Evolutionary conservation across 2,797 vertebrate genomes (phyloP).

Genomic region (Gymnoscopelus microlampas): DNA sequence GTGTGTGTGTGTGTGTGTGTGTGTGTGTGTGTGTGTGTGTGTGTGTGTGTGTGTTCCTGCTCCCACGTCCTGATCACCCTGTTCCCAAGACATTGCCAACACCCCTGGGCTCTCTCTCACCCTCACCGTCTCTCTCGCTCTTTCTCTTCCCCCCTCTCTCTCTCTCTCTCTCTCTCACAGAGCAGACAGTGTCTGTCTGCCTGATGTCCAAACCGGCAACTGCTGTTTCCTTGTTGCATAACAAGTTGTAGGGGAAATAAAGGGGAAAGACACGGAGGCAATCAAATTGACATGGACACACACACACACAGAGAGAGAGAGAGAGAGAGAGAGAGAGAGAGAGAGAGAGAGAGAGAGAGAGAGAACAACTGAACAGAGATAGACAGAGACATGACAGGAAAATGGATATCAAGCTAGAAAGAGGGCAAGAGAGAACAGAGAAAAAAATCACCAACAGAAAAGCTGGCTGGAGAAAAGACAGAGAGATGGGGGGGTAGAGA

Average conservation of each 20-base stretch:
- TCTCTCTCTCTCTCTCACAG: background rate
- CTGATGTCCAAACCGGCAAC: background rate
- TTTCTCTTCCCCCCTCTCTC: too few relatives aligned
- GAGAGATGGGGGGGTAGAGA: too few relatives aligned
- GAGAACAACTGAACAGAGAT: background rate
- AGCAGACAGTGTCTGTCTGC: background rate
- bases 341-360: background rate
- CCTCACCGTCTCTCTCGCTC: too few relatives aligned
- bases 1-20: slow-evolving; percentile 9
- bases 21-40: slow-evolving; percentile 9
- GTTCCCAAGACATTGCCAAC: slow-evolving; percentile 1
- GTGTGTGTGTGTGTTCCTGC: background rate
- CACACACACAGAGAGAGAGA: background rate
- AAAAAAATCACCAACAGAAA: background rate
- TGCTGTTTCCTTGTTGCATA: background rate
- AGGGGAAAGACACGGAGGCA: too few relatives aligned
- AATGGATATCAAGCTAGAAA: background rate
- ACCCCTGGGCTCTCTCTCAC: background rate
- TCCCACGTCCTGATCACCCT: slow-evolving; percentile 1
- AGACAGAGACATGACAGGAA: background rate
- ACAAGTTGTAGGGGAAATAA: background rate
- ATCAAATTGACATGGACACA: too few relatives aligned
- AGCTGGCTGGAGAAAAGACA: too few relatives aligned
- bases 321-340: background rate
- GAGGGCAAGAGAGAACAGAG: background rate